Base-by-base conservation (phyloP, 2,797 vertebrate genomes). In the Diglossa cyanea region DNA sequence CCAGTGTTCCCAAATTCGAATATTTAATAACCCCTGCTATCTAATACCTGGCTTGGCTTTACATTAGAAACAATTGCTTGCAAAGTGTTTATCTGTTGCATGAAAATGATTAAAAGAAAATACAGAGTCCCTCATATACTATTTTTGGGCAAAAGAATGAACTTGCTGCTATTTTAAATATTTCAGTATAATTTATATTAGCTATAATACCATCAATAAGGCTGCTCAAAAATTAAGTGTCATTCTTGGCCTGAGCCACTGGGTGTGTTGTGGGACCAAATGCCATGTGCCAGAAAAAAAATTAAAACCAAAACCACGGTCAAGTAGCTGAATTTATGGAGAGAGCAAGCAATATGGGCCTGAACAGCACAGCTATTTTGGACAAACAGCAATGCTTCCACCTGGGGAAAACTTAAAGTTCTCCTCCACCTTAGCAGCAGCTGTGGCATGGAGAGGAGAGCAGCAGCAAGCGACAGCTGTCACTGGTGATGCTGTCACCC, bases 181-280 rank as follows among this genome's bases (percentile, higher is more conserved):
- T 95, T 94, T 92, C 76, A 60, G 80, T 87, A 55, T 79, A 93
- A 96, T 88, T 97, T 96, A 96, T 95, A 90, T 92, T 92, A 93
- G 83, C 94, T 88, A 82, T 88, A 96, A 93, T 82, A 76, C 83
- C 88, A 79, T 92, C 95, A 95, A 57, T 92, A 90, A 93, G 90
- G 53, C 83, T 95, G 90, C 90, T 81, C 33, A 51, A 94, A 95
- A 95, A 97, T 96, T 94, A 97, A 94, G 95, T 97, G 96, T 95
- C 93, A 88, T 92, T 97, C 80, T 97, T 97, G 96, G 96, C 96
- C 87, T 18, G 63, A 92, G 67, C 44, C 17, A 1, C 37, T 82
- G 95, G 60, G 67, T 90, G 94, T 95, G 96, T 93, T 94, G 76
- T 79, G 88, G 86, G 94, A 92, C 88, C 60, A 71, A 92, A 66